Evolutionary conservation across 2,888 invertebrate genomes (phyloP), one percentile per base, ranked within the genome.

Genomic region (Cephus spinipes): DNA sequence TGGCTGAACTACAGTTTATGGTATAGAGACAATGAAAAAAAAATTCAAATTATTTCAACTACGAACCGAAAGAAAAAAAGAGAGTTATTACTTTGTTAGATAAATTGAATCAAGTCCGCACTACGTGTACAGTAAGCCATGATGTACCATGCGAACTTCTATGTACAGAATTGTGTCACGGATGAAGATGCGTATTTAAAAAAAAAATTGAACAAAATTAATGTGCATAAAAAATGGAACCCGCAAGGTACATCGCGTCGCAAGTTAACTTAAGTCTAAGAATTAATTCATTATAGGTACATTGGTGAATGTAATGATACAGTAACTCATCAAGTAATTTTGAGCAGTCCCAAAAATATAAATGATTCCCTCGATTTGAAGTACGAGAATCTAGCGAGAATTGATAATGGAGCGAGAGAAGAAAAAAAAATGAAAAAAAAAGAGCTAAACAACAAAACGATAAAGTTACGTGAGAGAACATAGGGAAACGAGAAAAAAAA

Each of bases 291-390:
- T 77, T 73, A 77, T 34, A 35, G 71, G 33, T 73, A 68, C 31
- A 74, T 68, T 34, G 74, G 68, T n/a, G 68, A 68, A 35, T 35
- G 69, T 73, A 55, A 30, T 74, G 55, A 55, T 55, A 55, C 55
- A 55, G 30, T 33, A 69, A 77, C 69, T 77, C 69, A 74, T 77
- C 35, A 69, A 77, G 74, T 75, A 75, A 74, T 69, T 77, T 74
- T n/a, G 36, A 75, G 73, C 9, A 69, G 31, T 68, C 40, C 77
- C 55, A 68, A 76, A 73, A 77, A 40, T 15, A 33, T 69, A 9
- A 23, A 55, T 55, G 74, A 74, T 36, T 77, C 74, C 77, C 77
- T 74, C 77, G 36, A 69, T 75, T 33, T 33, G 75, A 71, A 77
- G 69, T 74, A 55, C 55, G 9, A 23, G 15, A 40, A 40, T 40